phyloP scores from a whole-genome alignment of 2,888 invertebrate genomes.

The Panzeria rudis region DNA sequence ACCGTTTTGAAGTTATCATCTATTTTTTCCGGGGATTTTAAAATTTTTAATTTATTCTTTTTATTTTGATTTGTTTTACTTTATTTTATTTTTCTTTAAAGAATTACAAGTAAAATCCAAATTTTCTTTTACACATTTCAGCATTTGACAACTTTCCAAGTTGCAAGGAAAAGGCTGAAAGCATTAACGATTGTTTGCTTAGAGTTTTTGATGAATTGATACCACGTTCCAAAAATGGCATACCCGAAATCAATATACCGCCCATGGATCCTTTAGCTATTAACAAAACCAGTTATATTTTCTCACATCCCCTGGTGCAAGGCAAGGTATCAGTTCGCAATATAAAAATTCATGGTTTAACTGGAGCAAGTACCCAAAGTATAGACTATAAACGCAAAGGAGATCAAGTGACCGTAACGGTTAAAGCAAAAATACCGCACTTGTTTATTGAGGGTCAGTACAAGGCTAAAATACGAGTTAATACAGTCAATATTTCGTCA shows the following conservation, averaged over 20 bases:
- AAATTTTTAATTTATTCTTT: too few species aligned
- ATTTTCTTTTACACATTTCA: not conserved
- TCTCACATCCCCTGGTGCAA: slow-evolving; percentile 77
- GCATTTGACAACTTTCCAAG: slow-evolving; percentile 83
- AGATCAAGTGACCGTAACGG: not conserved
- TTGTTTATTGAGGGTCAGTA: slow-evolving; percentile 86
- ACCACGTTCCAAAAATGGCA: slow-evolving; percentile 80
- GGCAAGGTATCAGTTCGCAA: slow-evolving; percentile 83
- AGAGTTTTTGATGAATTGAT: slow-evolving; percentile 85
- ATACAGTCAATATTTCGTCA: slow-evolving; percentile 86
- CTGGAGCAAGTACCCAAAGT: slow-evolving; percentile 84
- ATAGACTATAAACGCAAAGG: slow-evolving; percentile 83
- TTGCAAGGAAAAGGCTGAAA: slow-evolving; percentile 85
- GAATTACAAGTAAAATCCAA: too few species aligned
- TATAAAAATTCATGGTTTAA: slow-evolving; percentile 85
- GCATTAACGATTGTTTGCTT: slow-evolving; percentile 86
- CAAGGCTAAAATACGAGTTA: slow-evolving; percentile 86
- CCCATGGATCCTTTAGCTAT: slow-evolving; percentile 81
- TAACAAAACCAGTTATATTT: slow-evolving; percentile 78
- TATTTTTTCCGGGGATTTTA: too few species aligned
- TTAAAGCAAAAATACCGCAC: slow-evolving; percentile 81
- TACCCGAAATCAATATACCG: slow-evolving; percentile 78
- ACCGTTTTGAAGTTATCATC: too few species aligned
- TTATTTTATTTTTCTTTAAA: too few species aligned
- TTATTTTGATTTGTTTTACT: too few species aligned